These are phyloP conservation scores for Caloenas nicobarica DNA, from an alignment of 2,113 vertebrate species.

Conservation along the genomic window DNA sequence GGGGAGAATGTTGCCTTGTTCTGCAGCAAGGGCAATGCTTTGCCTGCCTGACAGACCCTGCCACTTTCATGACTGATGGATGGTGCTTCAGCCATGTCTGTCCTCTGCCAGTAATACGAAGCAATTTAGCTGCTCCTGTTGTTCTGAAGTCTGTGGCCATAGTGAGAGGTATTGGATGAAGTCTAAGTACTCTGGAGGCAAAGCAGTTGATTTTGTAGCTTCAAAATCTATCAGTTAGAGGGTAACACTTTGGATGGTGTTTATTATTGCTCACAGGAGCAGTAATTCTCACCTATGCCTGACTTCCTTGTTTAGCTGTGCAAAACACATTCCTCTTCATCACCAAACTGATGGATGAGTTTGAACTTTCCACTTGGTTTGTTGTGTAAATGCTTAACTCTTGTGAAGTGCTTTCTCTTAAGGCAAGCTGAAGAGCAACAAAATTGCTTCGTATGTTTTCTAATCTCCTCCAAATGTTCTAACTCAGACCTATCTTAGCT, in stretches of 20 bases:
- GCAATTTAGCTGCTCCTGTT: neutral
- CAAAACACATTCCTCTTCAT: constrained; percentile 40
- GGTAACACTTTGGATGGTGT: neutral
- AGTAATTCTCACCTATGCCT: constrained; percentile 24
- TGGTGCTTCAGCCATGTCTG: neutral
- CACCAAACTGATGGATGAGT: constrained; percentile 30
- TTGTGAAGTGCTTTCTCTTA: constrained; percentile 30
- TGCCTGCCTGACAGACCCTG: rapidly evolving
- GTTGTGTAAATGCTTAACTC: constrained; percentile 44
- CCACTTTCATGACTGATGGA: neutral
- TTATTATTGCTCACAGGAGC: constrained; percentile 2
- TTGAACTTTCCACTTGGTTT: constrained; percentile 14
- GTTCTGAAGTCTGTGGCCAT: neutral
- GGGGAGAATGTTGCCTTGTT: neutral
- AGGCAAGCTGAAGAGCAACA: neutral
- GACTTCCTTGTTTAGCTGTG: constrained; percentile 14
- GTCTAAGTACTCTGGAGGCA: neutral
- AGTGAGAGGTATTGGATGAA: neutral
- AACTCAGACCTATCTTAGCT: constrained; percentile 25
- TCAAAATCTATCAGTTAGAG: neutral
- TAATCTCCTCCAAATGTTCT: constrained; percentile 51
- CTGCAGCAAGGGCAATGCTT: neutral
- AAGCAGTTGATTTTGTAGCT: neutral
- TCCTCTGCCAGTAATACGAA: neutral
- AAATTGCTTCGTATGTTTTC: constrained; percentile 44